phyloP scores from a whole-genome alignment of 2,888 invertebrate species.

The Morpho deidamia region DNA sequence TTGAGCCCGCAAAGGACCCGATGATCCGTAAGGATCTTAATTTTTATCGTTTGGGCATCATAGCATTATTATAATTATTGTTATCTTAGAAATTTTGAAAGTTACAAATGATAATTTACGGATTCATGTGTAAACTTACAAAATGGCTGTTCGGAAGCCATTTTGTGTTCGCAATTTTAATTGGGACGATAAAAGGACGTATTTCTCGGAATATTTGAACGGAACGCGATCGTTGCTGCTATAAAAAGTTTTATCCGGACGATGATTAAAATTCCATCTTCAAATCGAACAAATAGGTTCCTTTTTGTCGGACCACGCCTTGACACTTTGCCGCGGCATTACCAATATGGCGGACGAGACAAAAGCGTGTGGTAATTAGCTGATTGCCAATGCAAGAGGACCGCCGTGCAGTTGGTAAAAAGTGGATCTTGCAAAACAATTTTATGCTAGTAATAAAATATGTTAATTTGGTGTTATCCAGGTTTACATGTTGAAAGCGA shows the following conservation, averaged over 20 bases:
- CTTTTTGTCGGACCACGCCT: constrained; percentile 56
- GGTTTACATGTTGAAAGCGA: no score
- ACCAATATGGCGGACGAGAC: constrained; percentile 38
- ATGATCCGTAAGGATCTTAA: no score
- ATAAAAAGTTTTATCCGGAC: constrained; percentile 50
- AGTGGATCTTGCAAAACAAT: not conserved
- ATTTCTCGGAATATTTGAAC: constrained; percentile 50
- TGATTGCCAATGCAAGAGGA: not conserved
- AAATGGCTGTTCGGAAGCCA: constrained; percentile 69
- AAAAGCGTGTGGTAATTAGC: constrained; percentile 15
- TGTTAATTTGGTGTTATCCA: constrained; percentile 4
- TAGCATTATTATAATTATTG: no score
- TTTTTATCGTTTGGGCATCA: no score
- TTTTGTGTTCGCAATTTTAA: constrained; percentile 71
- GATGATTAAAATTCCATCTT: constrained; percentile 54
- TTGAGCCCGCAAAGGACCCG: no score
- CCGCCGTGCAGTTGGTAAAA: constrained; percentile 3
- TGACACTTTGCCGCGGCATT: constrained; percentile 38
- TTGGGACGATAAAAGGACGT: constrained; percentile 60
- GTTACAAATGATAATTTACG: constrained; percentile 3
- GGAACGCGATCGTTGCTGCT: constrained; percentile 34
- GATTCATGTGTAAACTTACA: constrained; percentile 32
- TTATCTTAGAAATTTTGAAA: not conserved
- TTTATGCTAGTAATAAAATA: constrained; percentile 5
- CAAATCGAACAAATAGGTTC: constrained; percentile 58